phyloP scores from a whole-genome alignment of 64 coral and sea anemone species.

The Platygyra sinensis region DNA sequence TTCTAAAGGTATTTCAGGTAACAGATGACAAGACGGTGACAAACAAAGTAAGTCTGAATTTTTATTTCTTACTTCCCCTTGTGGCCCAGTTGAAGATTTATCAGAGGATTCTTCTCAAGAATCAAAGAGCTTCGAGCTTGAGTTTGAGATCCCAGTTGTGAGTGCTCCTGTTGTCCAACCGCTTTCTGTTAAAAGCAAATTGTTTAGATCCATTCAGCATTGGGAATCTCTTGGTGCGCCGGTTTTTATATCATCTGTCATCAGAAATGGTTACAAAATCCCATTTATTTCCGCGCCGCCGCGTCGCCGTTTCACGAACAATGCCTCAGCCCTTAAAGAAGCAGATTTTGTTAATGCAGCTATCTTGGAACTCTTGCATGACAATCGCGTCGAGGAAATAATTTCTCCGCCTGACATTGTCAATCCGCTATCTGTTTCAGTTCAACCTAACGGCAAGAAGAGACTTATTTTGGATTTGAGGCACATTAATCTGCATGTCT shows the following conservation, averaged over 20 bases:
- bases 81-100: background rate
- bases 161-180: background rate
- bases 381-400: background rate
- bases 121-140: background rate
- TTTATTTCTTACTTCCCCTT: background rate
- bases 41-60: slow-evolving; percentile 6
- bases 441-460: slow-evolving; percentile 12
- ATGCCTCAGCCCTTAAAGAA: background rate
- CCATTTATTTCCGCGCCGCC: background rate
- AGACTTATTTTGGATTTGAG: slow-evolving; percentile 23
- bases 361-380: background rate
- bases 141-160: background rate
- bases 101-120: background rate
- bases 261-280: background rate
- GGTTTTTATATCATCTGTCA: background rate
- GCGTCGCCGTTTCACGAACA: background rate
- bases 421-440: slow-evolving; percentile 18
- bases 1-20: slow-evolving; percentile 13
- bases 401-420: background rate
- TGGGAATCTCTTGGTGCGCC: background rate
- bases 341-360: background rate
- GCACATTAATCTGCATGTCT: background rate
- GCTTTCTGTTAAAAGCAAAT: background rate
- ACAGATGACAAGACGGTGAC: background rate
- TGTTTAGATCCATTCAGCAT: background rate